Conservation (phyloP, 2,797 vertebrate species). For the Phataginus tetradactyla region DNA sequence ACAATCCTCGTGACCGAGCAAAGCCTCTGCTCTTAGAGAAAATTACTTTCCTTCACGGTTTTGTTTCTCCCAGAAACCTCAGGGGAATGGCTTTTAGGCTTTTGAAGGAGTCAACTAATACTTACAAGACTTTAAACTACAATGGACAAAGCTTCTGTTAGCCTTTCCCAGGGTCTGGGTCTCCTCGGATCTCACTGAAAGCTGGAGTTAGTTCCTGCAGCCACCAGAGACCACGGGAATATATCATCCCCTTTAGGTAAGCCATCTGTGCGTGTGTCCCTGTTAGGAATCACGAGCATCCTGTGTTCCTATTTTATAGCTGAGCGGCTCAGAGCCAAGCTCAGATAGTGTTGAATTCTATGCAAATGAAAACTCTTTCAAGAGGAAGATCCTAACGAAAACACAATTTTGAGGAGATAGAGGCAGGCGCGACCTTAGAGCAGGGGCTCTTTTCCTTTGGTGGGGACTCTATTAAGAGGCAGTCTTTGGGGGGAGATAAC, state of each 20-base stretch:
- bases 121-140: conserved; percentile 72
- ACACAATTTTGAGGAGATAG: not conserved
- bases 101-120: conserved; percentile 56
- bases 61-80: conserved; percentile 72
- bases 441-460: conserved; percentile 65
- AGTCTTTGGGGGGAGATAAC: conserved; percentile 79
- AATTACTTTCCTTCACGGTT: conserved; percentile 39
- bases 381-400: conserved; percentile 74
- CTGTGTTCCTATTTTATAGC: conserved; percentile 5
- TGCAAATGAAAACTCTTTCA: conserved; percentile 78
- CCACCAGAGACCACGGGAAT: not conserved
- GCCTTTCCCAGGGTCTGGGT: conserved; percentile 81
- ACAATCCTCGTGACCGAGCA: not conserved
- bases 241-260: conserved; percentile 57
- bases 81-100: conserved; percentile 73
- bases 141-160: not conserved
- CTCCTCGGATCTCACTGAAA: conserved; percentile 81
- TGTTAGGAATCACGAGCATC: conserved; percentile 82
- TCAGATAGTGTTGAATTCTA: conserved; percentile 81
- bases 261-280: not conserved
- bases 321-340: conserved; percentile 79
- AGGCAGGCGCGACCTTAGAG: conserved; percentile 63
- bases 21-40: conserved; percentile 13
- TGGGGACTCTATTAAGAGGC: conserved; percentile 38
- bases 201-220: conserved; percentile 71